A percentile compares a stretch with the other conserved stretches of the same genome.
Evolutionary conservation across 2,888 invertebrate genomes (phyloP).

Genomic region (Cheilosia grossa): DNA sequence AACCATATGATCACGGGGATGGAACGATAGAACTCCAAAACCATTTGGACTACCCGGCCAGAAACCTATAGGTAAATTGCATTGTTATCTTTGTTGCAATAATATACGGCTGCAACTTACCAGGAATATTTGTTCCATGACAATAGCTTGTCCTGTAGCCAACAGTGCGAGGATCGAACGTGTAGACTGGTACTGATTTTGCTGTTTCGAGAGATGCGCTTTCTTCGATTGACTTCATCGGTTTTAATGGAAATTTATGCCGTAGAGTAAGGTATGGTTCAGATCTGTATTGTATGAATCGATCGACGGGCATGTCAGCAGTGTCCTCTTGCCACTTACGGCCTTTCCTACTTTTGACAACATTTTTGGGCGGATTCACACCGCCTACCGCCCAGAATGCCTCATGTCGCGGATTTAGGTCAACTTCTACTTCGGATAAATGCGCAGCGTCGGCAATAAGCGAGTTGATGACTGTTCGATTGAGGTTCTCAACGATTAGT

Average conservation of each 20-base stretch:
- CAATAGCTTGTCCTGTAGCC: constrained; percentile 85
- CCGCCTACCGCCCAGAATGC: constrained; percentile 94
- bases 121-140: constrained; percentile 90
- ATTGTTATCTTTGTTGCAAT: background rate
- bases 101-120: constrained; percentile 81
- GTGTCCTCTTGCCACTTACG: constrained; percentile 83
- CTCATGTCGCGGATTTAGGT: constrained; percentile 91
- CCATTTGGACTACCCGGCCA: constrained; percentile 92
- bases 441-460: constrained; percentile 86
- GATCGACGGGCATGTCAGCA: constrained; percentile 85
- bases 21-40: constrained; percentile 91
- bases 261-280: constrained; percentile 88
- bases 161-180: constrained; percentile 86
- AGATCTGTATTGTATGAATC: constrained; percentile 88
- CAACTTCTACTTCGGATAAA: constrained; percentile 86
- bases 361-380: constrained; percentile 85
- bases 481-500: constrained; percentile 87
- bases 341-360: constrained; percentile 83
- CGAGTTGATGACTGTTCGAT: constrained; percentile 87
- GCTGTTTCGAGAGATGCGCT: constrained; percentile 84
- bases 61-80: constrained; percentile 85
- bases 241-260: constrained; percentile 87
- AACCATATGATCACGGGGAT: constrained; percentile 86
- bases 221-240: constrained; percentile 86
- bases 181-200: constrained; percentile 84